A percentile compares a stretch with the other conserved stretches of the same genome.
phyloP scores from a whole-genome alignment of 2,797 vertebrate genomes.

The Micromesistius poutassou region DNA sequence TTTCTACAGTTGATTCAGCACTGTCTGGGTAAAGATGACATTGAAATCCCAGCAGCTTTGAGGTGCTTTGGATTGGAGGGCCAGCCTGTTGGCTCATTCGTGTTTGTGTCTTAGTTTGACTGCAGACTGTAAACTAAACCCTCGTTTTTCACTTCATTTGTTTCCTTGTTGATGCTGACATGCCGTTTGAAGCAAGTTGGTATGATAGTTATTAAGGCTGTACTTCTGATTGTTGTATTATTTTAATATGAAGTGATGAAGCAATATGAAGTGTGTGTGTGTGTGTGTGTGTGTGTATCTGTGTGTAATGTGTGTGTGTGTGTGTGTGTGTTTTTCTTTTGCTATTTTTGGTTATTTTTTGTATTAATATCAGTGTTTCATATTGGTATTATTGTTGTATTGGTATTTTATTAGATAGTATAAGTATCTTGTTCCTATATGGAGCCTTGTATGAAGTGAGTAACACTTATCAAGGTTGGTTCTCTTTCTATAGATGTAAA shows the following conservation, averaged over 20 bases:
- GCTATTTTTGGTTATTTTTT: too few species aligned
- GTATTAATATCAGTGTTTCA: too few species aligned
- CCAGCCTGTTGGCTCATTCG: background rate
- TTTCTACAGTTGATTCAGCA: constrained; percentile 10
- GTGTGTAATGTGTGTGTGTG: too few species aligned
- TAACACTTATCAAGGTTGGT: background rate
- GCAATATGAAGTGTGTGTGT: too few species aligned
- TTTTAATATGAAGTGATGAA: too few species aligned
- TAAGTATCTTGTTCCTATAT: background rate
- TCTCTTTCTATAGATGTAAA: background rate
- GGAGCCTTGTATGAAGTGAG: background rate
- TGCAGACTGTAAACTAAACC: background rate
- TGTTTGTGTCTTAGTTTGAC: background rate
- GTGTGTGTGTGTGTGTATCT: too few species aligned
- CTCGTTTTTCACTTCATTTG: too few species aligned
- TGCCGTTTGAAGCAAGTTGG: background rate
- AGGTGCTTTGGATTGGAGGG: background rate
- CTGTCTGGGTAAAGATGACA: background rate
- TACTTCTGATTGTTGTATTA: too few species aligned
- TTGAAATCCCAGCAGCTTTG: background rate
- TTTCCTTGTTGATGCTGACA: background rate
- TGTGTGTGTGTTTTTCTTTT: too few species aligned
- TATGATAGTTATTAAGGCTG: background rate
- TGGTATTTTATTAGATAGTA: background rate
- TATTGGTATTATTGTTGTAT: too few species aligned